Conservation (phyloP, 2,797 vertebrate species). For the Microctenopoma lineatum region DNA sequence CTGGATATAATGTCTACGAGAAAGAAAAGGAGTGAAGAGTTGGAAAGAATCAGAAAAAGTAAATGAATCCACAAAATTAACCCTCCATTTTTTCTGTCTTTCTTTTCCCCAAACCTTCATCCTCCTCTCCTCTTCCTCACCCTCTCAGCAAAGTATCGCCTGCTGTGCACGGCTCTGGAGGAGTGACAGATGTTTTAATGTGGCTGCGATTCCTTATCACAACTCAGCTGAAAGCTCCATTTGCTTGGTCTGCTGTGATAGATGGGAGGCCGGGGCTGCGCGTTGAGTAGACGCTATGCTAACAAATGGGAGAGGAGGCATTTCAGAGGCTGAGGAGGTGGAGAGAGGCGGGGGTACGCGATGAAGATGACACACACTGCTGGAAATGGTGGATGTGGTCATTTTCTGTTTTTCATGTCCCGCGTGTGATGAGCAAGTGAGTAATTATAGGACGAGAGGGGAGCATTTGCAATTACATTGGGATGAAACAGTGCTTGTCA, state of each 20-base stretch:
- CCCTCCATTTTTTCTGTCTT: neutral
- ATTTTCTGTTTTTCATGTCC: conserved; percentile 68
- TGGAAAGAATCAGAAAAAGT: neutral
- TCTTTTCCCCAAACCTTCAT: neutral
- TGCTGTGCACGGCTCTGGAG: conserved; percentile 34
- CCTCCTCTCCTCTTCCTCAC: neutral
- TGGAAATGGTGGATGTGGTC: conserved; percentile 65
- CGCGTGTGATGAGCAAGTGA: conserved; percentile 67
- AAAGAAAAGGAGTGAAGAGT: too few relatives aligned
- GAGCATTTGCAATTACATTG: conserved; percentile 57
- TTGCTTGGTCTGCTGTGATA: conserved; percentile 65
- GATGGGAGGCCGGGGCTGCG: conserved; percentile 57
- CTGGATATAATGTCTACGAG: too few relatives aligned
- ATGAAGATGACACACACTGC: conserved; percentile 55
- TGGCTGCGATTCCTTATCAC: conserved; percentile 74
- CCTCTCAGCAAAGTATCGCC: conserved; percentile 10
- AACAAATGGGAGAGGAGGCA: conserved; percentile 54
- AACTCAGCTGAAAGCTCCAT: conserved; percentile 74
- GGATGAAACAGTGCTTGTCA: conserved; percentile 65
- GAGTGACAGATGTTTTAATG: conserved; percentile 79
- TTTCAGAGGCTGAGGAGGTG: conserved; percentile 22
- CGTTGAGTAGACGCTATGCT: conserved; percentile 47
- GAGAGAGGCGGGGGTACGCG: neutral
- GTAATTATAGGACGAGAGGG: conserved; percentile 58
- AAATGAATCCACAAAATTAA: neutral